These are phyloP conservation scores for Leucophenga maculata DNA, from an alignment of 2,888 invertebrate species.

Conservation along the genomic window DNA sequence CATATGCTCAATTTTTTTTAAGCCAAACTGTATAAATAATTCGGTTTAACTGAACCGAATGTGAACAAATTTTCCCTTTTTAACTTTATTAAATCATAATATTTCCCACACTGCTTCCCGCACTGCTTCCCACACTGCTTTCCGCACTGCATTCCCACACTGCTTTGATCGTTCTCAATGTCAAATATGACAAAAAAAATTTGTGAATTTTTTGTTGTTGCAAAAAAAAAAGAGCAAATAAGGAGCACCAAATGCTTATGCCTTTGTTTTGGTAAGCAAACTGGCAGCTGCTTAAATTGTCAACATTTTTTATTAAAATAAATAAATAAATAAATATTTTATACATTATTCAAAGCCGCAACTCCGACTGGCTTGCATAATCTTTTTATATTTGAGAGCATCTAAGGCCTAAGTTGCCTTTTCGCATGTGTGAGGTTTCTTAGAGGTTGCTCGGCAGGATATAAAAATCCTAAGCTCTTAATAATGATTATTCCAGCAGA, in stretches of 20 bases:
- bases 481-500: too few relatives aligned
- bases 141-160: background rate
- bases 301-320: background rate
- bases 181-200: conserved; percentile 13
- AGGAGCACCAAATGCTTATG: background rate
- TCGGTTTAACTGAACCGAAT: too few relatives aligned
- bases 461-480: too few relatives aligned
- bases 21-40: too few relatives aligned
- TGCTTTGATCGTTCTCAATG: conserved; percentile 11
- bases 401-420: too few relatives aligned
- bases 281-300: conserved; percentile 50
- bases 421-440: too few relatives aligned
- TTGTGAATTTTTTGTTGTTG: too few relatives aligned
- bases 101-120: background rate
- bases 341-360: too few relatives aligned
- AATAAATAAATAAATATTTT: background rate
- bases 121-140: background rate
- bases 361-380: background rate
- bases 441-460: too few relatives aligned
- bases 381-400: background rate
- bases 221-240: background rate
- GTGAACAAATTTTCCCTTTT: too few relatives aligned
- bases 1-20: background rate
- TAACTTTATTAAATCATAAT: too few relatives aligned
- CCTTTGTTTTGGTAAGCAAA: conserved; percentile 45